Conservation (phyloP, 2,888 invertebrate genomes). For the Strigamia crassipes region DNA sequence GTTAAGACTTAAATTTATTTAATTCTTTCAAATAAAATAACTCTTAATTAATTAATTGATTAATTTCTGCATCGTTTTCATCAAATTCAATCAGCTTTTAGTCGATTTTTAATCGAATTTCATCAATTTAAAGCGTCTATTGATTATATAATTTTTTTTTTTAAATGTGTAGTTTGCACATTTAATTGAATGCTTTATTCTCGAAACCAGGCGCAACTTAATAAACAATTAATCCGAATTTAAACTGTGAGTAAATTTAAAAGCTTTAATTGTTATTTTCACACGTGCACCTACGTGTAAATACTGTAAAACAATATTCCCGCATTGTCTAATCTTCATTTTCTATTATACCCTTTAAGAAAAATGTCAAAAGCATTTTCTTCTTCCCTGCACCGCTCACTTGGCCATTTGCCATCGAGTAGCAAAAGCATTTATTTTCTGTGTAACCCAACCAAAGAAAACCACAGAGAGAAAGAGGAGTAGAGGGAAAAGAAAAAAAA, state of each 20-base stretch:
- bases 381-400: not conserved
- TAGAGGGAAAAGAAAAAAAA: not conserved
- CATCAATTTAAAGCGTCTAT: not conserved
- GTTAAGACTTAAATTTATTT: not conserved
- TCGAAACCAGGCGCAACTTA: no score
- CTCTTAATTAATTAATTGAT: no score
- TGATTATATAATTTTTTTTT: no score
- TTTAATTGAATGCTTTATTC: not conserved
- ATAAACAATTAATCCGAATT: no score
- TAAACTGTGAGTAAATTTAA: no score
- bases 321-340: not conserved
- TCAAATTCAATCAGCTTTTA: not conserved
- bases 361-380: conserved; percentile 27
- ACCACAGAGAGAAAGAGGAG: not conserved
- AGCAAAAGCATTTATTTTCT: conserved; percentile 25
- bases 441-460: conserved; percentile 11
- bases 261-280: conserved; percentile 7
- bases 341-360: conserved; percentile 1
- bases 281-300: not conserved
- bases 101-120: not conserved
- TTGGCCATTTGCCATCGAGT: conserved; percentile 25
- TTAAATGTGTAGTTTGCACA: not conserved
- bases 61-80: no score
- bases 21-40: no score
- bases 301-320: not conserved